Conservation (phyloP, 2,797 vertebrate species). For the Cryptoblepharus egeriae region DNA sequence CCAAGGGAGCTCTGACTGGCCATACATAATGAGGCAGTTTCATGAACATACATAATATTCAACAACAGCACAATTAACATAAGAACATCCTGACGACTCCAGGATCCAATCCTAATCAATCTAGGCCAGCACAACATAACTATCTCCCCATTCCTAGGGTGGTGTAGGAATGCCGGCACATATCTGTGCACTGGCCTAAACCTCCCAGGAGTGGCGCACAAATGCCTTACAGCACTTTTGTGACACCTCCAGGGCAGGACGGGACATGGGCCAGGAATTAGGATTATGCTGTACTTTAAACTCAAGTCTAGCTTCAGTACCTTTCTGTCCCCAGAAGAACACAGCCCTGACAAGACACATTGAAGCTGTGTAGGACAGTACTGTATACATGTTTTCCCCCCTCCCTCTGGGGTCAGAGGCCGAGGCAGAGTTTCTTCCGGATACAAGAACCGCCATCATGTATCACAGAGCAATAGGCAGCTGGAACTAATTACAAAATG, state of each 20-base stretch:
- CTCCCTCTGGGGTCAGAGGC: conserved; percentile 1
- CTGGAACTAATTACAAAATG: conserved; percentile 37
- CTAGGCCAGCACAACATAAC: too few relatives aligned
- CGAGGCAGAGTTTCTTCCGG: conserved; percentile 1
- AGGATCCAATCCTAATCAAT: too few relatives aligned
- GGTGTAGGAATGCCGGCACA: too few relatives aligned
- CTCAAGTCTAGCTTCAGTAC: neutral
- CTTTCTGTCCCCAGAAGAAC: neutral
- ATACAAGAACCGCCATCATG: conserved; percentile 6
- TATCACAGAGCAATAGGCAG: neutral
- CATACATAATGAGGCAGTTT: too few relatives aligned
- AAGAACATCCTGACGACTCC: neutral
- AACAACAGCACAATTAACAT: neutral
- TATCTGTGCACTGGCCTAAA: too few relatives aligned
- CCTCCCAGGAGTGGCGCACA: too few relatives aligned
- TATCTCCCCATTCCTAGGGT: too few relatives aligned
- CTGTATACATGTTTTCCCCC: neutral
- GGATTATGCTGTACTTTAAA: conserved; percentile 2
- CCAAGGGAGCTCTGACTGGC: too few relatives aligned
- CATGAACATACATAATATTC: neutral
- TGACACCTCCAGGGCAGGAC: too few relatives aligned
- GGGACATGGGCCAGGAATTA: too few relatives aligned
- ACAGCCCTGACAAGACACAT: neutral
- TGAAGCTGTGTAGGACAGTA: neutral
- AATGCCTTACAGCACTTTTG: too few relatives aligned